These are phyloP conservation scores for Xiphophorus maculatus DNA, from an alignment of 2,113 vertebrate genomes.

Conservation along the genomic window DNA sequence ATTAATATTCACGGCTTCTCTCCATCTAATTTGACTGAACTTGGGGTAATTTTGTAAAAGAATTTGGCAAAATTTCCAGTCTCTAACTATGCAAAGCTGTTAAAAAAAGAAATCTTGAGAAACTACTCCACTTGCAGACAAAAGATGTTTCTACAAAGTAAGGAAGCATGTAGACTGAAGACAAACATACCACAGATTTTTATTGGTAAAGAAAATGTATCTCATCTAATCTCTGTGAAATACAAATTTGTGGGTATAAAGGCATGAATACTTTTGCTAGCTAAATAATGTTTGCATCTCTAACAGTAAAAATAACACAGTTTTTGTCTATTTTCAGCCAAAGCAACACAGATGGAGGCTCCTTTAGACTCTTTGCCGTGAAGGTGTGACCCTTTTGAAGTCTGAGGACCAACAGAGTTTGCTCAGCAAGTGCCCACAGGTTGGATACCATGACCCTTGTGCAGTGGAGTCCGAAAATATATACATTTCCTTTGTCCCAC, in stretches of 20 bases:
- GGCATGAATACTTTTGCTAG: neutral
- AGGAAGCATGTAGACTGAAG: no score
- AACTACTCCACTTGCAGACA: no score
- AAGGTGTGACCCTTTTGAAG: constrained; percentile 68
- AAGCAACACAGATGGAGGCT: constrained; percentile 74
- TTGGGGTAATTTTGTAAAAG: no score
- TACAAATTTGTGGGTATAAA: neutral
- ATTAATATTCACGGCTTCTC: no score
- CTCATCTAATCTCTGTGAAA: neutral
- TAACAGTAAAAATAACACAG: neutral
- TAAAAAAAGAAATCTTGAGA: no score
- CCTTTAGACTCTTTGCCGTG: constrained; percentile 79
- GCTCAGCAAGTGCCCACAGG: constrained; percentile 51
- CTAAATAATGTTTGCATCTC: neutral
- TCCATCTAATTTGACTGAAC: no score
- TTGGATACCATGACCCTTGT: constrained; percentile 41
- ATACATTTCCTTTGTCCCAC: constrained; percentile 23
- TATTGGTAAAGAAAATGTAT: neutral
- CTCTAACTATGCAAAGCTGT: no score
- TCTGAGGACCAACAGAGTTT: constrained; percentile 44
- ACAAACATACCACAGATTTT: neutral
- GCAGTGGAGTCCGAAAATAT: constrained; percentile 35
- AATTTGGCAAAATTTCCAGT: no score
- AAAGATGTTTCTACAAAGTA: no score
- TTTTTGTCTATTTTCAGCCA: constrained; percentile 70